These are phyloP conservation scores for Copsychus sechellarum DNA, from an alignment of 2,113 vertebrate genomes.

Conservation along the genomic window DNA sequence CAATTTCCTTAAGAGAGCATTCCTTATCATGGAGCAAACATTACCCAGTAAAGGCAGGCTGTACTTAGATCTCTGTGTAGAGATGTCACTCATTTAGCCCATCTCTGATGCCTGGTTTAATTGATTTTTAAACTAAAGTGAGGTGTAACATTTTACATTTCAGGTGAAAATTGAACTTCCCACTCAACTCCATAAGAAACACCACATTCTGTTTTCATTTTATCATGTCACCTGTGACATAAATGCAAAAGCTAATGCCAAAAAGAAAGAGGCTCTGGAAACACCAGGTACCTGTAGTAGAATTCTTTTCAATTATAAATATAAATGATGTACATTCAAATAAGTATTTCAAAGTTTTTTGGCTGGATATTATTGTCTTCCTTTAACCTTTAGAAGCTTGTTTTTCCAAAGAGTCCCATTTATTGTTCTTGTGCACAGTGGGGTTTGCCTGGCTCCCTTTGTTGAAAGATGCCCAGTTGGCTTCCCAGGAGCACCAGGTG, in stretches of 20 bases:
- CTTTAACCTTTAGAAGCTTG: neutral
- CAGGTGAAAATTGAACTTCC: slow-evolving; percentile 98
- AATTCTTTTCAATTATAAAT: slow-evolving; percentile 38
- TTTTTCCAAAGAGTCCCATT: neutral
- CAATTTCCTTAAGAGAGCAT: neutral
- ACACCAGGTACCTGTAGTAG: slow-evolving; percentile 84
- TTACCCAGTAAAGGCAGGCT: neutral
- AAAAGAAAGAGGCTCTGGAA: slow-evolving; percentile 96
- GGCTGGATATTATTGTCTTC: slow-evolving; percentile 2
- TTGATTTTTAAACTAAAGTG: slow-evolving; percentile 39
- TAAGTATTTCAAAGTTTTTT: slow-evolving; percentile 30
- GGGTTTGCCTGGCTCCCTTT: slow-evolving; percentile 95
- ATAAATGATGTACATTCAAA: neutral
- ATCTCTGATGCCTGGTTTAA: slow-evolving; percentile 25
- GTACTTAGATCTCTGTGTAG: neutral
- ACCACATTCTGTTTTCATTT: slow-evolving; percentile 97
- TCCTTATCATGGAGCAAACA: neutral
- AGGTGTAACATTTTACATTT: slow-evolving; percentile 66
- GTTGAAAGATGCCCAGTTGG: slow-evolving; percentile 86
- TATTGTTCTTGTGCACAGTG: slow-evolving; percentile 75
- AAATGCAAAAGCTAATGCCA: slow-evolving; percentile 94
- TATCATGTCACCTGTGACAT: slow-evolving; percentile 98
- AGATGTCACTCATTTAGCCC: neutral
- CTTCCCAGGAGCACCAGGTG: slow-evolving; percentile 90
- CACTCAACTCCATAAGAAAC: slow-evolving; percentile 94